Percentiles rank a stretch among this genome's conserved stretches.
These are phyloP conservation scores for Lophotis ruficrista DNA, from an alignment of 2,113 vertebrate genomes.

Conservation along the genomic window DNA sequence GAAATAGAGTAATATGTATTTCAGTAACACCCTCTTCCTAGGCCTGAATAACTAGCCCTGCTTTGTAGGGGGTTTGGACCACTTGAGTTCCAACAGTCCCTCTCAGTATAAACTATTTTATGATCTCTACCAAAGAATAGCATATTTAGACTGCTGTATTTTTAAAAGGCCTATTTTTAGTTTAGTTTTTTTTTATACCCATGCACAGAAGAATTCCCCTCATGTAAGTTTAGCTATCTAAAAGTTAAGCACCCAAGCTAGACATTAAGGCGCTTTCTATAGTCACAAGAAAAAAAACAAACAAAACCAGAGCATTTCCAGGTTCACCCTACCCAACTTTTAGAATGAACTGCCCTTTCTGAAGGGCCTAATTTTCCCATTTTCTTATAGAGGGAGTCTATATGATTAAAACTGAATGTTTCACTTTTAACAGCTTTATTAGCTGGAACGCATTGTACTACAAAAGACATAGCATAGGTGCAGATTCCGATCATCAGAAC, in stretches of 20 bases:
- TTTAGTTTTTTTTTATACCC: accelerated
- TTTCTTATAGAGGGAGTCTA: background rate
- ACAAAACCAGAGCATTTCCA: background rate
- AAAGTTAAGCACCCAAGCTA: background rate
- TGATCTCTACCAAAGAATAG: background rate
- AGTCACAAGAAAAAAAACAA: background rate
- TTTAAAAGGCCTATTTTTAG: background rate
- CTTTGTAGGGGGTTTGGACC: background rate
- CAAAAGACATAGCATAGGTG: background rate
- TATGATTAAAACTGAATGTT: background rate
- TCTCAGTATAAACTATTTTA: background rate
- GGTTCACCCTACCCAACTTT: background rate
- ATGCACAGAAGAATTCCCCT: background rate
- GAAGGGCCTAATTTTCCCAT: background rate
- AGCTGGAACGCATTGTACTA: background rate
- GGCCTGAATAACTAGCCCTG: background rate
- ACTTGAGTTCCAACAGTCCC: background rate
- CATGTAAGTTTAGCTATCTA: background rate
- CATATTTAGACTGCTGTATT: background rate
- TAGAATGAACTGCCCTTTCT: background rate
- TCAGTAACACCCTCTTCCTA: background rate
- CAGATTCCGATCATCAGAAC: background rate
- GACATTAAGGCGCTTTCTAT: background rate
- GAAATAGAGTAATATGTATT: background rate
- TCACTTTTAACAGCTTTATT: background rate